Conservation (phyloP, 2,888 invertebrate species). For the Thecophora atra region DNA sequence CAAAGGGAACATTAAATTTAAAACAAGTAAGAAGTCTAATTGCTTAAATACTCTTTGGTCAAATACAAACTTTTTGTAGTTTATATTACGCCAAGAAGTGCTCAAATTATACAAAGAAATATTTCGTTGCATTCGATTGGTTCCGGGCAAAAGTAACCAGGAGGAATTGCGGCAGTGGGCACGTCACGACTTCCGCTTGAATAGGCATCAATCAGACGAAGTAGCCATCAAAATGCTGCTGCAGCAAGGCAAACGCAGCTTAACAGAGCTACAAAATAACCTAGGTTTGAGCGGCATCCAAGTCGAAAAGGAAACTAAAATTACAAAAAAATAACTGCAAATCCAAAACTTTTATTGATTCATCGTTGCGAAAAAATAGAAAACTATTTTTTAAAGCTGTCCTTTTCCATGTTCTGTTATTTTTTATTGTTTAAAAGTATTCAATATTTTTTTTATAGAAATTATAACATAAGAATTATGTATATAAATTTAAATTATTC, state of each 20-base stretch:
- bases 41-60: constrained; percentile 22
- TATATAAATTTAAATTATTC: neutral
- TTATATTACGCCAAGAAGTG: constrained; percentile 82
- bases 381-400: too few relatives aligned
- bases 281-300: constrained; percentile 69
- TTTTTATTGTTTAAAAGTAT: too few relatives aligned
- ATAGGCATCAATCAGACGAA: constrained; percentile 78
- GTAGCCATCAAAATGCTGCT: constrained; percentile 76
- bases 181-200: constrained; percentile 76
- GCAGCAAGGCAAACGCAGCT: constrained; percentile 75
- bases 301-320: constrained; percentile 36
- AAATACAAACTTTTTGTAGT: constrained; percentile 69
- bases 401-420: too few relatives aligned
- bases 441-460: neutral
- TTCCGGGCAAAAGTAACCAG: constrained; percentile 73
- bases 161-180: constrained; percentile 78
- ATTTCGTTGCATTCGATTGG: constrained; percentile 73
- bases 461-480: neutral
- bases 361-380: too few relatives aligned
- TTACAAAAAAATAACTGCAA: constrained; percentile 8
- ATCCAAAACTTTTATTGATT: neutral
- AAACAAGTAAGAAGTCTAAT: constrained; percentile 69
- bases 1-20: constrained; percentile 68
- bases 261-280: constrained; percentile 75
- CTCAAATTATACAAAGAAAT: constrained; percentile 79